Conservation (phyloP, 2,888 invertebrate genomes). For the Oxycera nigricornis region DNA sequence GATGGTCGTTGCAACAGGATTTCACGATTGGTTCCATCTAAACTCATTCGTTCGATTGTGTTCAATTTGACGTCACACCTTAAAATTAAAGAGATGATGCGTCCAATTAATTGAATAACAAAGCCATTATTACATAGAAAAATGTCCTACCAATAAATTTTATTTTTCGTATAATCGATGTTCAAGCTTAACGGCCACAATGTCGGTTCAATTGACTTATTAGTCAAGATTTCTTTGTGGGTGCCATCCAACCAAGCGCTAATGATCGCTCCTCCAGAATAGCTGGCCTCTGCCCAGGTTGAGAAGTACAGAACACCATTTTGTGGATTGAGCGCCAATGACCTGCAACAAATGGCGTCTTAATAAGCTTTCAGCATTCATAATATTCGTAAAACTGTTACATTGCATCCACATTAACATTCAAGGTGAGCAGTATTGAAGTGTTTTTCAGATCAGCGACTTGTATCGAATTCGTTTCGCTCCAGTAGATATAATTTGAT, state of each 20-base stretch:
- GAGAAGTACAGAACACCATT: constrained; percentile 80
- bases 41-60: constrained; percentile 71
- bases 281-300: constrained; percentile 67
- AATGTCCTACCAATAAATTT: constrained; percentile 66
- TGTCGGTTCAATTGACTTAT: constrained; percentile 66
- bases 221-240: constrained; percentile 66
- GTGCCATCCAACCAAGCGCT: constrained; percentile 79
- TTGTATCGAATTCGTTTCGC: constrained; percentile 71
- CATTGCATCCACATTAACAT: constrained; percentile 65
- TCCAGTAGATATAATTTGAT: constrained; percentile 83
- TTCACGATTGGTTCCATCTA: constrained; percentile 65
- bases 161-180: constrained; percentile 66
- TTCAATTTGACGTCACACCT: constrained; percentile 75
- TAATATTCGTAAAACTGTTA: constrained; percentile 54
- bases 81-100: no score
- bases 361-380: not conserved
- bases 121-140: not conserved
- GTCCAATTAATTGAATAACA: not conserved
- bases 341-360: constrained; percentile 58
- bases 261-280: constrained; percentile 67
- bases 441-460: constrained; percentile 72
- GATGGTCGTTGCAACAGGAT: constrained; percentile 64
- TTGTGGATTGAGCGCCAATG: constrained; percentile 74
- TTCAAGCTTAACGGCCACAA: constrained; percentile 79
- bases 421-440: constrained; percentile 65